Evolutionary conservation across 2,113 vertebrate genomes (phyloP), one percentile per base, ranked within the genome.

Genomic region (Cottus gobio): DNA sequence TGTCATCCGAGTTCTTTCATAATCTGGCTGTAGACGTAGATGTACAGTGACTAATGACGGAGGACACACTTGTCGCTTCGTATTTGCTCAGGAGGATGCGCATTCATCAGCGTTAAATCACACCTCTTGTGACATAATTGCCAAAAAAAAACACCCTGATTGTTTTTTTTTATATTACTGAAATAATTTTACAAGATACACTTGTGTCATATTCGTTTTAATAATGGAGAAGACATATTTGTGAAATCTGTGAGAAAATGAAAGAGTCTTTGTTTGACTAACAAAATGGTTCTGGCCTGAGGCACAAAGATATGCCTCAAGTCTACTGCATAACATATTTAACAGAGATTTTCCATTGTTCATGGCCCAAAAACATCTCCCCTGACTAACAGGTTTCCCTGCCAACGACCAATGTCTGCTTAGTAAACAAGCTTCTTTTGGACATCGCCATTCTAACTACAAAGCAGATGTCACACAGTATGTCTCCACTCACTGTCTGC

Each of bases 391-490:
- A 90, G 86, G 92, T 86, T 90, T 90, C 79, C 44, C 75, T 94
- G 93, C 93, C 93, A 94, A 92, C 79, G 91, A 93, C 89, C 91
- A 91, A 84, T 88, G 90, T 90, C 89, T 91, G 90, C 87, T 88
- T 93, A 83, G 81, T 83, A 85, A 93, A 93, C 91, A 92, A 88
- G 86, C 87, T 87, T 89, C 78, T 90, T 91, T 92, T 93, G 93
- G 92, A 93, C 92, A 87, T 90, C 71, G 34, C 77, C 87, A 56
- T 87, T 81, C 81, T 79, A 88, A 91, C 88, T 91, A 92, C 90
- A 91, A 93, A 94, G 85, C 92, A 93, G 91, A 93, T 93, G 92
- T 90, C 92, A 92, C 90, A 66, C 93, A 93, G 90, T 92, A 92
- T 92, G 91, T 89, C 78, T 86, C 77, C 64, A 64, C 77, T 90